These are phyloP conservation scores for Amphimallon solstitiale DNA, from an alignment of 2,888 invertebrate genomes.

Conservation along the genomic window DNA sequence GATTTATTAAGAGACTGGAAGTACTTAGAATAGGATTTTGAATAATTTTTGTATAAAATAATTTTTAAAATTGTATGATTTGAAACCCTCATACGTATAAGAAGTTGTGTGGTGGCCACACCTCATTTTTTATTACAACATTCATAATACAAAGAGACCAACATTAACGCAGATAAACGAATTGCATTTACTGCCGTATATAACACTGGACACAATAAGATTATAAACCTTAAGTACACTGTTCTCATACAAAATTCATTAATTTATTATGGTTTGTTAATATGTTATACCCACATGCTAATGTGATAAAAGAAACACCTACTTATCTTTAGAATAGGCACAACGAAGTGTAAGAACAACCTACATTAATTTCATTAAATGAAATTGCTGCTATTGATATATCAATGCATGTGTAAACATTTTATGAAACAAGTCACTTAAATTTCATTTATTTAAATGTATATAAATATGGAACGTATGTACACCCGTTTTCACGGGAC, in stretches of 20 bases:
- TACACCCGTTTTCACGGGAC: no score
- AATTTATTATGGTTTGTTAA: constrained; percentile 28
- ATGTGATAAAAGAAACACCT: constrained; percentile 28
- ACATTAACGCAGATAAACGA: constrained; percentile 9
- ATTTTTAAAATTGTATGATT: no score
- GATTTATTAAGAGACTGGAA: no score
- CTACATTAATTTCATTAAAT: constrained; percentile 30
- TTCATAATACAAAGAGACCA: not conserved
- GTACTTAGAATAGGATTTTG: no score
- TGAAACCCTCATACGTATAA: no score
- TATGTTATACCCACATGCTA: constrained; percentile 20
- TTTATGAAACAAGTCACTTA: constrained; percentile 16
- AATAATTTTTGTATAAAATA: no score
- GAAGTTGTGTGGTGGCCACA: no score
- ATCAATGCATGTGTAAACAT: constrained; percentile 1
- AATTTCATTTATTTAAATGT: no score
- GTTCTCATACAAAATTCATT: constrained; percentile 18
- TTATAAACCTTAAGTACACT: constrained; percentile 10
- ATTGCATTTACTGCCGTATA: constrained; percentile 5
- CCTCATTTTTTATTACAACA: no score
- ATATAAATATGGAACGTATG: no score
- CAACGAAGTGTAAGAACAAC: constrained; percentile 6
- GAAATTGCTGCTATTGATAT: constrained; percentile 22
- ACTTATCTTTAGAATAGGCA: constrained; percentile 22
- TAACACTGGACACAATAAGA: not conserved